These are phyloP conservation scores for Zosterops japonicus DNA, from an alignment of 2,113 vertebrate genomes.

Conservation along the genomic window DNA sequence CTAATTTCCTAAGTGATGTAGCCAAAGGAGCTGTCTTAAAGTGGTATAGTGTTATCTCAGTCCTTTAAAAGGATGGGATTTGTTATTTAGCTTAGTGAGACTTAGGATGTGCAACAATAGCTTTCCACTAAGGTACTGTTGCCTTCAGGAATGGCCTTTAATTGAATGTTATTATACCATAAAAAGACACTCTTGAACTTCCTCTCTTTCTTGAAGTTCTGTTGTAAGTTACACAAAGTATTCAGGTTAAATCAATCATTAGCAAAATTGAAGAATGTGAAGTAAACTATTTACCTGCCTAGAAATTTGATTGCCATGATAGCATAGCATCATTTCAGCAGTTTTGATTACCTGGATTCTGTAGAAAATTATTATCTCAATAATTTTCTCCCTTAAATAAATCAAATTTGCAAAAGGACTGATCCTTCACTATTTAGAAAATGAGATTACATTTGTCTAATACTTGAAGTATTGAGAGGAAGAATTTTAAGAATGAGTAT, in stretches of 20 bases:
- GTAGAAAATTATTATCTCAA: background rate
- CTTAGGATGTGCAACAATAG: background rate
- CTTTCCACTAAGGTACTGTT: background rate
- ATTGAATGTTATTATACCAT: background rate
- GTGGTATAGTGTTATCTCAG: constrained; percentile 20
- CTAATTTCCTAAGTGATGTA: constrained; percentile 60
- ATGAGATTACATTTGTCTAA: background rate
- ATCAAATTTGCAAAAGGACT: background rate
- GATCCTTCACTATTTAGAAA: background rate
- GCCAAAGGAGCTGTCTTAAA: constrained; percentile 7
- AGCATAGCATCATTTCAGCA: background rate
- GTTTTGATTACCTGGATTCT: background rate
- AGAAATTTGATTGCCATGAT: constrained; percentile 1
- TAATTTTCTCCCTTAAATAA: background rate
- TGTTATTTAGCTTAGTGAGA: constrained; percentile 19
- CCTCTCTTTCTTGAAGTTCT: background rate
- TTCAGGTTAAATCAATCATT: background rate
- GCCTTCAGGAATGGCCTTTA: background rate
- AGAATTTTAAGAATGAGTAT: background rate
- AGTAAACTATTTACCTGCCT: background rate
- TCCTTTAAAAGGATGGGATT: constrained; percentile 4
- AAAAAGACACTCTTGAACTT: background rate
- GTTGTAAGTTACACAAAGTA: background rate
- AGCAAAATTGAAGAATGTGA: constrained; percentile 3
- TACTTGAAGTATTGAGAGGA: background rate